Evolutionary conservation across 2,797 vertebrate species (phyloP).

Genomic region (Sus cebifrons): DNA sequence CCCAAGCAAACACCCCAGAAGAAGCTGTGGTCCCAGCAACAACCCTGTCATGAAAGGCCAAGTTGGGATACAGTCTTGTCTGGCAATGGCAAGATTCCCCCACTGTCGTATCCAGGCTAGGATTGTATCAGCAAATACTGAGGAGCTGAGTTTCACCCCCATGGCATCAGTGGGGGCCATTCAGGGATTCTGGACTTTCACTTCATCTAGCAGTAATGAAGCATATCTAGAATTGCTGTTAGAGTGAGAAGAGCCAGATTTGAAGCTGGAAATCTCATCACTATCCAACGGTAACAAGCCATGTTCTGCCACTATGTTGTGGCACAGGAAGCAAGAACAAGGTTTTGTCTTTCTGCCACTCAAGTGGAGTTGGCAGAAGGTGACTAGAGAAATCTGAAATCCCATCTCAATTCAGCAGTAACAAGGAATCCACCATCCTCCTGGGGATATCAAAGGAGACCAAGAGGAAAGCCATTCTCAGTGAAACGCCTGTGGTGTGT

Average conservation of each 20-base stretch:
- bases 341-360: background rate
- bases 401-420: background rate
- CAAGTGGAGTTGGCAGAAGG: background rate
- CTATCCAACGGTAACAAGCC: background rate
- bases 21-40: background rate
- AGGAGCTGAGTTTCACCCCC: background rate
- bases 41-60: background rate
- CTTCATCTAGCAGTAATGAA: background rate
- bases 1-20: background rate
- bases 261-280: background rate
- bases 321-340: background rate
- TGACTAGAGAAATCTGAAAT: background rate
- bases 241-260: background rate
- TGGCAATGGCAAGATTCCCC: rapidly evolving
- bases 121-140: background rate
- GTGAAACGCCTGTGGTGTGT: background rate
- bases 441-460: background rate
- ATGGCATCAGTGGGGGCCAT: background rate
- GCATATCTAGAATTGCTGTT: background rate
- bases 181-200: background rate
- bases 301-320: background rate
- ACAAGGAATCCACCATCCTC: background rate
- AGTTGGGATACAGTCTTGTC: background rate
- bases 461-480: background rate
- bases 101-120: no score